Base-by-base conservation (phyloP, 2,888 invertebrate genomes). In the Shargacucullia verbasci region DNA sequence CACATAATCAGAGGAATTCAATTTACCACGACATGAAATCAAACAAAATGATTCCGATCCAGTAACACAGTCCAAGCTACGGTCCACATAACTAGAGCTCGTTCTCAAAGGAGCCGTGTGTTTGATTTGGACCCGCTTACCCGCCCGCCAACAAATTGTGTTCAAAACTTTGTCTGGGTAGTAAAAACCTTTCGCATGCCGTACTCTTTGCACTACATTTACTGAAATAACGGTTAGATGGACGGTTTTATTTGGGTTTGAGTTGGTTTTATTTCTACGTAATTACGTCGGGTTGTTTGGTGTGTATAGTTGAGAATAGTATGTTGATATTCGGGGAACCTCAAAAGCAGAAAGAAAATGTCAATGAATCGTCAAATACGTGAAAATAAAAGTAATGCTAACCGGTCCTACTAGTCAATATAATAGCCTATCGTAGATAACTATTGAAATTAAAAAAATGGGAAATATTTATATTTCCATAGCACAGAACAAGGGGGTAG, bases 41-140 rank as follows among this genome's bases (percentile, higher is more conserved):
- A 71, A 55, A 72, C 58, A 67, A 61, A 70, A 67, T 75, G 57
- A 73, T 70, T 59, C 39, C 60, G 57, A 77, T 49, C 39, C 54
- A 53, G 62, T 65, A 58, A 70, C 65, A 66, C 69, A 78, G 61
- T 70, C 63, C 40, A 59, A 43, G 15, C 38, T 29, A 9, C 14
- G 61, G 52, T 58, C 66, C 69, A 77, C 65, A 76, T 71, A 70
- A 67, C 67, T 66, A 79, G 70, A 69, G 77, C 72, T 63, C 64
- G 73, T 70, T 82, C 84, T 84, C 84, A 84, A 84, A 85, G 83
- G 84, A 85, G 82, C 78, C 79, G 79, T 82, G 80, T 86, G 86
- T 88, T 88, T 88, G 88, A 87, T 86, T 87, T 85, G 81, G 75
- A 64, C 82, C 80, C 82, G 83, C 79, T 80, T 70, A 70, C 79